phyloP scores from a whole-genome alignment of 2,113 vertebrate species.

The Apteryx mantelli region DNA sequence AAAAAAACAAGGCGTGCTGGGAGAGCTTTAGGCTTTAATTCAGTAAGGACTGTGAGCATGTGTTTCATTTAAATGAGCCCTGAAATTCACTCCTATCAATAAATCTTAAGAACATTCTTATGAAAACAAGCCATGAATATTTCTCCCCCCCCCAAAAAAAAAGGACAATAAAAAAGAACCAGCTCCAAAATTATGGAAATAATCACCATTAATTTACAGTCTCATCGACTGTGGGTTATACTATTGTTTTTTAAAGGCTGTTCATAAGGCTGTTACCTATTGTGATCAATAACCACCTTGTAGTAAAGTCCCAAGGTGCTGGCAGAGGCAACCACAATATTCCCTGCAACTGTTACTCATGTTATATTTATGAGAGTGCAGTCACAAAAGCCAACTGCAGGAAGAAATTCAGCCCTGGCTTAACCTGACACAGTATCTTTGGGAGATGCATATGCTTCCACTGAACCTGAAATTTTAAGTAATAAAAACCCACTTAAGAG shows the following conservation, averaged over 20 bases:
- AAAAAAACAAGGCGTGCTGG: neutral
- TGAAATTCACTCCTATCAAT: neutral
- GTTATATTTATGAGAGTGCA: neutral
- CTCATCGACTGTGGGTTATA: neutral
- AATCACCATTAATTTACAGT: conserved; percentile 13
- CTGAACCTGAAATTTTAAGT: neutral
- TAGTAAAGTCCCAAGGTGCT: neutral
- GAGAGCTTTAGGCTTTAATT: neutral
- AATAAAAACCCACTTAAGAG: neutral
- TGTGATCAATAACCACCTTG: conserved; percentile 51
- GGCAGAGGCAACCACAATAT: neutral
- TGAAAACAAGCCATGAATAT: conserved; percentile 20
- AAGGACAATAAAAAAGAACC: neutral
- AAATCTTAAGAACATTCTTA: neutral
- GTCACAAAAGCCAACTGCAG: neutral
- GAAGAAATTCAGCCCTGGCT: neutral
- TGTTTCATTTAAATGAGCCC: neutral
- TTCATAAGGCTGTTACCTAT: neutral
- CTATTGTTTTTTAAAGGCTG: neutral
- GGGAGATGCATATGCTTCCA: neutral
- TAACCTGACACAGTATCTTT: neutral
- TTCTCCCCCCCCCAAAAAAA: neutral
- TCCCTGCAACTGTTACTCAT: conserved; percentile 9
- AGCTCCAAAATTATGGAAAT: neutral
- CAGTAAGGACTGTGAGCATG: neutral